Conservation (phyloP, 2,113 vertebrate genomes). For the Choloepus hoffmanni region DNA sequence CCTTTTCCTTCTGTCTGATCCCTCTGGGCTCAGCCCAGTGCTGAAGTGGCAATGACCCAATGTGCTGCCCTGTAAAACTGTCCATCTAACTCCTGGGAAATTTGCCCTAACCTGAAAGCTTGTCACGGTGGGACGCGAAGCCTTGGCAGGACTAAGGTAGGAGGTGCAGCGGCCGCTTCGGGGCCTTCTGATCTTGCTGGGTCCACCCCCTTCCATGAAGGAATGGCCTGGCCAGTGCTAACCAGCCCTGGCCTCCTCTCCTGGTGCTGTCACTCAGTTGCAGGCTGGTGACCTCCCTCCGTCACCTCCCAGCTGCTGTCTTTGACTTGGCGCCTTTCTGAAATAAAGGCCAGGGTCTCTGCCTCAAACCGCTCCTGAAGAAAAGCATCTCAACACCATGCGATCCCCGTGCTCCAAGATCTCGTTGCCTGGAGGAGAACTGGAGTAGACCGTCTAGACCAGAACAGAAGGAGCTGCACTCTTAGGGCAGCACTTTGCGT, state of each 20-base stretch:
- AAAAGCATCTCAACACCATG: neutral
- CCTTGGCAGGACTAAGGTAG: neutral
- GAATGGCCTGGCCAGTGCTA: neutral
- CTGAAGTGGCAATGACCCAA: neutral
- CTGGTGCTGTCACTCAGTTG: neutral
- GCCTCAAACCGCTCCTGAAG: neutral
- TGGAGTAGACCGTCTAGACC: neutral
- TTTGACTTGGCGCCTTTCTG: neutral
- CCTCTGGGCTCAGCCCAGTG: neutral
- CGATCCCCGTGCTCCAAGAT: neutral
- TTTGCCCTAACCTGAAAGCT: neutral
- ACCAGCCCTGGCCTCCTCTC: neutral
- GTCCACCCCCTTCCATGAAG: neutral
- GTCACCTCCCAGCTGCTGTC: neutral
- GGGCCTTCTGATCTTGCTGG: neutral
- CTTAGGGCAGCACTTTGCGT: neutral
- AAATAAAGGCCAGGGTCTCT: neutral
- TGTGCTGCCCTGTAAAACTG: neutral
- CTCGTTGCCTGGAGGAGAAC: neutral
- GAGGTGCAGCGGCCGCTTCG: neutral
- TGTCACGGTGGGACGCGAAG: neutral
- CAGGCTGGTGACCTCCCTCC: neutral
- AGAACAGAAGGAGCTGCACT: neutral
- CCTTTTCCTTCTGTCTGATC: neutral
- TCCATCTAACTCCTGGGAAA: neutral